These are phyloP conservation scores for Heteromyza rotundicornis DNA, from an alignment of 2,888 invertebrate species.

Conservation along the genomic window DNA sequence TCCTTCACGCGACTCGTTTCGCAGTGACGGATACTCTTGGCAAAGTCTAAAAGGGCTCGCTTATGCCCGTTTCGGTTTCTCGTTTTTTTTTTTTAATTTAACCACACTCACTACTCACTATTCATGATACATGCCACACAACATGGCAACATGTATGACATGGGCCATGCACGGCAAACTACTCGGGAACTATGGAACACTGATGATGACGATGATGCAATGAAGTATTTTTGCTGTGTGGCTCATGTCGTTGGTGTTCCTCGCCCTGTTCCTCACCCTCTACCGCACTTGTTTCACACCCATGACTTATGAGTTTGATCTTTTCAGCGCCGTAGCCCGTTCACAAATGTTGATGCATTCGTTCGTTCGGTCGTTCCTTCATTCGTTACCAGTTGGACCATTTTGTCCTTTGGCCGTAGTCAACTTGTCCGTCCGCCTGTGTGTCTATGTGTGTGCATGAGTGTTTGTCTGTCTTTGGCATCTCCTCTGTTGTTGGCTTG, in stretches of 20 bases:
- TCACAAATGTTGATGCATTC: background rate
- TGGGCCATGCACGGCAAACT: background rate
- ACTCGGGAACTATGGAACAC: background rate
- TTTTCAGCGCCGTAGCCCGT: background rate
- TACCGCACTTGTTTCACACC: background rate
- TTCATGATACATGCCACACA: slow-evolving; percentile 6
- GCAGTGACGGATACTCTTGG: too few relatives aligned
- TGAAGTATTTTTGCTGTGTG: background rate
- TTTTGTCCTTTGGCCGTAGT: too few relatives aligned
- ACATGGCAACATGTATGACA: slow-evolving; percentile 2
- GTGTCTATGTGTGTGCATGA: background rate
- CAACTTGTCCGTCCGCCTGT: background rate
- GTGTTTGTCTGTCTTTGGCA: background rate
- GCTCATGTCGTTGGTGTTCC: background rate
- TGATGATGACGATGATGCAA: background rate
- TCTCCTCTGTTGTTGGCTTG: background rate
- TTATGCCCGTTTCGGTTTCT: background rate
- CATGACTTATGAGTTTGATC: slow-evolving; percentile 3
- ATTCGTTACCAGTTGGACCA: background rate
- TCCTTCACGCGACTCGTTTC: background rate
- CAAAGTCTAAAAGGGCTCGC: background rate
- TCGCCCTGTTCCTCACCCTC: background rate
- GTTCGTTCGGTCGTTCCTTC: background rate
- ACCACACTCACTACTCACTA: background rate
- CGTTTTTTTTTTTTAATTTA: background rate